Conservation (phyloP, 2,888 invertebrate genomes). For the Malacosoma neustria region DNA sequence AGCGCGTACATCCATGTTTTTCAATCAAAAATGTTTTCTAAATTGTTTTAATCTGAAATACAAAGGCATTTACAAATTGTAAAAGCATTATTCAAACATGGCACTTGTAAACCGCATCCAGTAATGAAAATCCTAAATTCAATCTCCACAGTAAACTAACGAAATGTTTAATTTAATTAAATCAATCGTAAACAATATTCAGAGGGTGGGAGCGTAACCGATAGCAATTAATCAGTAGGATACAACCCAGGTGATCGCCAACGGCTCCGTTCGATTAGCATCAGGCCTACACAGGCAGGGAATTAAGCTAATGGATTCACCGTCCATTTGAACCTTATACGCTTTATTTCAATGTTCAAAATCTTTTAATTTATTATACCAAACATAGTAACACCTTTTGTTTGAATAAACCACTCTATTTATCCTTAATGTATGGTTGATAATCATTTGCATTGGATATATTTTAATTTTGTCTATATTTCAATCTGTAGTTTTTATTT, state of each 20-base stretch:
- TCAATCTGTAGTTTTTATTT: too few species aligned
- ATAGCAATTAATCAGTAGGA: slow-evolving; percentile 61
- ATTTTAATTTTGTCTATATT: too few species aligned
- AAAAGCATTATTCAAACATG: too few species aligned
- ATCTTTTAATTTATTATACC: not conserved
- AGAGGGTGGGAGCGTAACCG: slow-evolving; percentile 28
- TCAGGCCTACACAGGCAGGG: slow-evolving; percentile 25
- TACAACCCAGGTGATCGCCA: slow-evolving; percentile 62
- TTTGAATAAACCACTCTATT: too few species aligned
- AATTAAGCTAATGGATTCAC: slow-evolving; percentile 1
- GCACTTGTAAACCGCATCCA: not conserved
- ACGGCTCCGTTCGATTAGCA: slow-evolving; percentile 58
- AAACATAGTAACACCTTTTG: too few species aligned
- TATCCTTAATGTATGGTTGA: too few species aligned
- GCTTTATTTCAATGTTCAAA: slow-evolving; percentile 6
- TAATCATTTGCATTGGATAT: too few species aligned
- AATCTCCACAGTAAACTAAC: not conserved
- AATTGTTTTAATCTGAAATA: too few species aligned
- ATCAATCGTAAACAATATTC: slow-evolving; percentile 37
- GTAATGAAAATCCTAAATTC: not conserved
- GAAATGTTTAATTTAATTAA: slow-evolving; percentile 27
- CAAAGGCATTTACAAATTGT: too few species aligned
- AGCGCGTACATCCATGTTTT: too few species aligned
- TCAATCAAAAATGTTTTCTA: too few species aligned
- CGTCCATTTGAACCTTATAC: not conserved